These are phyloP conservation scores for Homalodisca vitripennis DNA, from an alignment of 1,140 invertebrate species.

Conservation along the genomic window DNA sequence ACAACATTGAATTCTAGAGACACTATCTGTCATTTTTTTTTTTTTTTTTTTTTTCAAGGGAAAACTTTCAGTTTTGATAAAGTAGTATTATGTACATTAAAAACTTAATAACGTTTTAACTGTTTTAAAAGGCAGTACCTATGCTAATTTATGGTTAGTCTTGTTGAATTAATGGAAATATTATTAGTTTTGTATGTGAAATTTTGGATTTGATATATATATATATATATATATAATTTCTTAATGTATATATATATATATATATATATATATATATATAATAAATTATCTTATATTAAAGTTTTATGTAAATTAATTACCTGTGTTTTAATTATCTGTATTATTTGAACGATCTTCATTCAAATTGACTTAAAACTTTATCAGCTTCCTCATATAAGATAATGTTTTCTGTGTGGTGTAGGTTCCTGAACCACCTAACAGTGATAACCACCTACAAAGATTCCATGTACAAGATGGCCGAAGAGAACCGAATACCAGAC, in stretches of 20 bases:
- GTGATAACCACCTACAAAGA: slow-evolving; percentile 51
- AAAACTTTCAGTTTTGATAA: too few species aligned
- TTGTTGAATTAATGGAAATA: too few species aligned
- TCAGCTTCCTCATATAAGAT: background rate
- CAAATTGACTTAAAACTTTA: background rate
- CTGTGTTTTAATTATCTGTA: background rate
- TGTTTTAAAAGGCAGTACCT: too few species aligned
- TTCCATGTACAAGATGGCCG: slow-evolving; percentile 58
- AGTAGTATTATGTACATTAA: too few species aligned
- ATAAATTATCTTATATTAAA: background rate
- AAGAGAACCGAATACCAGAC: slow-evolving; percentile 57
- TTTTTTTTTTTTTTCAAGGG: too few species aligned
- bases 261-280: background rate
- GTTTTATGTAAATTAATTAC: background rate
- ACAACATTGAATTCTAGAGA: too few species aligned
- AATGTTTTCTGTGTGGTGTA: background rate
- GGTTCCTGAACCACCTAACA: slow-evolving; percentile 59
- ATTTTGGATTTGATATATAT: too few species aligned
- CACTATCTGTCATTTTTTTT: too few species aligned
- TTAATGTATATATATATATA: background rate
- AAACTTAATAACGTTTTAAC: too few species aligned
- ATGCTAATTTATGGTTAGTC: too few species aligned
- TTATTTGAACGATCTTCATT: background rate
- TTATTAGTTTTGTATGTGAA: too few species aligned
- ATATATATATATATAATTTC: too few species aligned